Conservation (phyloP, 2,113 vertebrate genomes). For the Brachyhypopomus gauderio region DNA sequence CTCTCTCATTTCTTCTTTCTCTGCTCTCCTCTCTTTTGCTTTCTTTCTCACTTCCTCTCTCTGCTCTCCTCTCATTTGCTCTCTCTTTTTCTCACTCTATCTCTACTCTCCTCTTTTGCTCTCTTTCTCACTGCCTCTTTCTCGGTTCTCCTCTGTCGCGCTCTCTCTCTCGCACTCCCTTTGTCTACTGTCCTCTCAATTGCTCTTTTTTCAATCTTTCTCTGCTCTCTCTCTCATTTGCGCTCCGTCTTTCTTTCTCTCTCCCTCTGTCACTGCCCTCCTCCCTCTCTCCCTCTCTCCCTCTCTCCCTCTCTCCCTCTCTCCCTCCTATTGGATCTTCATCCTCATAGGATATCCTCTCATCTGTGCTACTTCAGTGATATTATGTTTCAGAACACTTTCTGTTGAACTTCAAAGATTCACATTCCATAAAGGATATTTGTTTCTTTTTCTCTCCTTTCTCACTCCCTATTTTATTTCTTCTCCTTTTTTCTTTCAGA, state of each 20-base stretch:
- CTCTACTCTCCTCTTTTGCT: neutral
- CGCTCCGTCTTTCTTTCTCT: neutral
- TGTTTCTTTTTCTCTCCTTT: neutral
- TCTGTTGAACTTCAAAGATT: conserved; percentile 5
- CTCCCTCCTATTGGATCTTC: neutral
- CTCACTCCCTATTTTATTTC: neutral
- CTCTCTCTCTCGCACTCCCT: neutral
- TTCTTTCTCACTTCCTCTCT: too few relatives aligned
- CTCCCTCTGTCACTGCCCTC: neutral
- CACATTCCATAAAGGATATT: neutral
- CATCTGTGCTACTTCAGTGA: neutral
- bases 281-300: neutral
- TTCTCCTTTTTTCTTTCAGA: neutral
- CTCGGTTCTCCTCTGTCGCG: neutral
- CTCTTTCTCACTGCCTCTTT: neutral
- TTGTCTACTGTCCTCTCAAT: neutral
- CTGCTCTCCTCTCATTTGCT: neutral
- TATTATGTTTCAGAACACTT: conserved; percentile 19
- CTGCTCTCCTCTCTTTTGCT: too few relatives aligned
- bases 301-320: neutral
- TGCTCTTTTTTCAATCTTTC: neutral
- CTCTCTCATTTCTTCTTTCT: too few relatives aligned
- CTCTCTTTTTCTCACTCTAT: neutral
- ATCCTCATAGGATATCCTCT: conserved; percentile 8
- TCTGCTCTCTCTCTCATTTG: neutral